phyloP scores from a whole-genome alignment of 2,888 invertebrate genomes.

The Syritta pipiens region DNA sequence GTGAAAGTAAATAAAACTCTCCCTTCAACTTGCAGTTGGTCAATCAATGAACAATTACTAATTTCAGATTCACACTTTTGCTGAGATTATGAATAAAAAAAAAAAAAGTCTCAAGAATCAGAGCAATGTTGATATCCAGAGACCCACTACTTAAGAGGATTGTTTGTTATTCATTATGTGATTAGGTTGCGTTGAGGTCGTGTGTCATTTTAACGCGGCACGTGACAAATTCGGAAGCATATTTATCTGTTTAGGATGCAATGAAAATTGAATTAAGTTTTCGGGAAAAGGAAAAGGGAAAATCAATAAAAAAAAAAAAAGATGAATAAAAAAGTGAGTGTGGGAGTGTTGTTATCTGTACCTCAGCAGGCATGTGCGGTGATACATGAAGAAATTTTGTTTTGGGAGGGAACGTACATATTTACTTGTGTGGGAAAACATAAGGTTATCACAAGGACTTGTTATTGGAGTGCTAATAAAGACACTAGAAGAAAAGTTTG shows the following conservation, averaged over 20 bases:
- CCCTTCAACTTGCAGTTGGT: background rate
- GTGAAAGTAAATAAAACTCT: background rate
- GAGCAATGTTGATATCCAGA: no score
- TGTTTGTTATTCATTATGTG: conserved; percentile 67
- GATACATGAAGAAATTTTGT: background rate
- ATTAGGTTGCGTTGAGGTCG: conserved; percentile 55
- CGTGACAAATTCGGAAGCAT: conserved; percentile 39
- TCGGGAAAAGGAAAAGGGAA: background rate
- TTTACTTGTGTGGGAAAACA: no score
- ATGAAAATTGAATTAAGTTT: conserved; percentile 23
- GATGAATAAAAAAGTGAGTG: background rate
- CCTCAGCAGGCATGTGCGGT: background rate
- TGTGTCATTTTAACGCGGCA: conserved; percentile 49
- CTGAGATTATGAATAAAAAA: no score
- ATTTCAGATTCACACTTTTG: background rate
- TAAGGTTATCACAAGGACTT: no score
- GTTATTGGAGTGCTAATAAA: no score
- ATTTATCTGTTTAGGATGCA: conserved; percentile 31
- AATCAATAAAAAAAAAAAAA: conserved; percentile 14
- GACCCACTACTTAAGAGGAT: conserved; percentile 47
- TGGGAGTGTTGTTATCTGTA: conserved; percentile 1
- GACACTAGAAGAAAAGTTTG: no score
- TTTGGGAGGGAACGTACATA: no score
- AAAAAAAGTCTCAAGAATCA: no score
- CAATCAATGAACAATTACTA: background rate